Conservation (phyloP, 2,113 vertebrate species). For the Trematocara nigrifrons region DNA sequence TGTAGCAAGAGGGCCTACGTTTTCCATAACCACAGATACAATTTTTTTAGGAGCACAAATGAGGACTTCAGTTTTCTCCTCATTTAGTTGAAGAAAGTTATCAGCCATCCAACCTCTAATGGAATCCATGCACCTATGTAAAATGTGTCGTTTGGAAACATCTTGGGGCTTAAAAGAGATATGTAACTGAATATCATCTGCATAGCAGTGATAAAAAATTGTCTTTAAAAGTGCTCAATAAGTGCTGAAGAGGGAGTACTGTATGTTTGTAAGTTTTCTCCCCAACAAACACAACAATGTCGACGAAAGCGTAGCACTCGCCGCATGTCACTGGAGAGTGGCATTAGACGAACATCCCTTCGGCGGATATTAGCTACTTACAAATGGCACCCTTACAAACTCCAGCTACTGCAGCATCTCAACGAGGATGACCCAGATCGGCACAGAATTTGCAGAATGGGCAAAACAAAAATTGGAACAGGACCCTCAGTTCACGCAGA, state of each 20-base stretch:
- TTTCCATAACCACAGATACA: background rate
- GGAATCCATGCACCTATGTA: background rate
- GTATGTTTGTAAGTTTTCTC: background rate
- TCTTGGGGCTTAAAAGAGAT: background rate
- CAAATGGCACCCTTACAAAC: too few species aligned
- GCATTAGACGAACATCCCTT: too few species aligned
- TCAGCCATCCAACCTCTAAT: background rate
- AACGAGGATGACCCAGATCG: too few species aligned
- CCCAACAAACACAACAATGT: background rate
- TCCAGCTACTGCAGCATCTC: too few species aligned
- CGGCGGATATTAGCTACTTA: too few species aligned
- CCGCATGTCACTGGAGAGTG: too few species aligned
- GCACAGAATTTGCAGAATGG: too few species aligned
- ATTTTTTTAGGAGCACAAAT: background rate
- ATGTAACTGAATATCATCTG: too few species aligned
- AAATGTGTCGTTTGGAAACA: background rate
- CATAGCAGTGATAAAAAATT: background rate
- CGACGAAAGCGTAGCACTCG: too few species aligned
- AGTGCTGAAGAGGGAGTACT: background rate
- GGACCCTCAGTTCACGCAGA: too few species aligned
- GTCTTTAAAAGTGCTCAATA: background rate
- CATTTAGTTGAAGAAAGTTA: background rate
- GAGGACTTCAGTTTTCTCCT: background rate
- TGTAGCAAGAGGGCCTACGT: background rate
- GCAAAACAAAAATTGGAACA: too few species aligned